phyloP scores from a whole-genome alignment of 2,888 invertebrate species.

The Amitus sp. region DNA sequence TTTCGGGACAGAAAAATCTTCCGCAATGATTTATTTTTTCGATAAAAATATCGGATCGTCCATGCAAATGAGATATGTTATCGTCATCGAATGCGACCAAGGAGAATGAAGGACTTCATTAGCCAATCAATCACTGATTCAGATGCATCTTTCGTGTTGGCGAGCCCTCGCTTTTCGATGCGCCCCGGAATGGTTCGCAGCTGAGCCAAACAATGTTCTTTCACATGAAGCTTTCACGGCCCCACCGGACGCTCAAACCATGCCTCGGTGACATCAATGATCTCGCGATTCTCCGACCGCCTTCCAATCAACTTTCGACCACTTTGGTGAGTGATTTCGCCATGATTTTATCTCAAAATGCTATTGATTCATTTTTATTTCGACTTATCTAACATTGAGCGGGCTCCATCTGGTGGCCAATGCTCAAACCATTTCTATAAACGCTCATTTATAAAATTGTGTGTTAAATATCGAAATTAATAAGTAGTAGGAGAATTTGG shows the following conservation, averaged over 20 bases:
- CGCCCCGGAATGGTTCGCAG: slow-evolving; percentile 51
- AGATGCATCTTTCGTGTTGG: slow-evolving; percentile 59
- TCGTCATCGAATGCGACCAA: slow-evolving; percentile 45
- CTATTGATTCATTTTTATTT: too few species aligned
- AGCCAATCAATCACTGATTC: slow-evolving; percentile 64
- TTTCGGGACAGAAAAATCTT: not conserved
- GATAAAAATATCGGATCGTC: slow-evolving; percentile 46
- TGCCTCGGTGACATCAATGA: slow-evolving; percentile 42
- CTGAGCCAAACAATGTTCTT: slow-evolving; percentile 64
- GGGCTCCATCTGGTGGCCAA: too few species aligned
- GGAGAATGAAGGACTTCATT: slow-evolving; percentile 64
- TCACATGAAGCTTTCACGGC: slow-evolving; percentile 64
- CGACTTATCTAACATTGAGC: too few species aligned
- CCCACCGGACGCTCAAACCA: slow-evolving; percentile 49
- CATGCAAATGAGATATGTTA: slow-evolving; percentile 49
- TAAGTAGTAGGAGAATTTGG: too few species aligned
- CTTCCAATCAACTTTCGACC: slow-evolving; percentile 21
- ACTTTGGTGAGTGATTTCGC: too few species aligned
- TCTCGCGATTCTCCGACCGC: slow-evolving; percentile 36
- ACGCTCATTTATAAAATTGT: too few species aligned
- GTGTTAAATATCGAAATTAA: too few species aligned
- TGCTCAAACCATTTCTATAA: too few species aligned
- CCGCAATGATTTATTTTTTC: not conserved
- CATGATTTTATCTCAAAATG: too few species aligned
- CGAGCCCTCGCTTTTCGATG: slow-evolving; percentile 44